Percentiles rank a stretch among this genome's conserved stretches.
These are phyloP conservation scores for Glyptemys insculpta DNA, from an alignment of 2,797 vertebrate species.

Conservation along the genomic window DNA sequence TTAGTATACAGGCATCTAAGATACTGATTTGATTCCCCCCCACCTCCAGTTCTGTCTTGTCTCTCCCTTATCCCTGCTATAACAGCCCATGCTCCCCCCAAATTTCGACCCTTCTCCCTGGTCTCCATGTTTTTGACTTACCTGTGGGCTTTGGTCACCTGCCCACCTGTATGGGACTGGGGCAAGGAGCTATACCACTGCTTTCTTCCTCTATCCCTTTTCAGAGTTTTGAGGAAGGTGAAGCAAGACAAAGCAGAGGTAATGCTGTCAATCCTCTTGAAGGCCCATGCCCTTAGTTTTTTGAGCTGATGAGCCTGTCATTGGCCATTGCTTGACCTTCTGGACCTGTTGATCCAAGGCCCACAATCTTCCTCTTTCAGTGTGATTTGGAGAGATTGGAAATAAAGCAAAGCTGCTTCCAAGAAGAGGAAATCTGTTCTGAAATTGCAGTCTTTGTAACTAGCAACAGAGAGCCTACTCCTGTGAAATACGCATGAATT, in stretches of 20 bases:
- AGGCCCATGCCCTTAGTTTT: background rate
- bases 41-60: too few relatives aligned
- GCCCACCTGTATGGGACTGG: background rate
- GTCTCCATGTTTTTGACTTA: too few relatives aligned
- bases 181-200: background rate
- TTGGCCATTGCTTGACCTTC: background rate
- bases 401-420: constrained; percentile 25
- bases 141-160: too few relatives aligned
- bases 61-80: too few relatives aligned
- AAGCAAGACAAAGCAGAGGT: background rate
- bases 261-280: background rate
- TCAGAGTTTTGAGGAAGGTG: background rate
- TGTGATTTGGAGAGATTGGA: background rate
- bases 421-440: background rate
- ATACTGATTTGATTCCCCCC: too few relatives aligned
- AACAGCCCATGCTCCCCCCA: too few relatives aligned
- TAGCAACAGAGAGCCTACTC: background rate
- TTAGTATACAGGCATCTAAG: too few relatives aligned
- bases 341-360: background rate
- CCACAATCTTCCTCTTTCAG: background rate
- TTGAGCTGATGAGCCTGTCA: constrained; percentile 33
- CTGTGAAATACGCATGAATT: background rate
- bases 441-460: background rate
- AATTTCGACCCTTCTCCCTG: too few relatives aligned
- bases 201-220: background rate